Conservation (phyloP, 2,797 vertebrate species). For the Myiotriccus ornatus region DNA sequence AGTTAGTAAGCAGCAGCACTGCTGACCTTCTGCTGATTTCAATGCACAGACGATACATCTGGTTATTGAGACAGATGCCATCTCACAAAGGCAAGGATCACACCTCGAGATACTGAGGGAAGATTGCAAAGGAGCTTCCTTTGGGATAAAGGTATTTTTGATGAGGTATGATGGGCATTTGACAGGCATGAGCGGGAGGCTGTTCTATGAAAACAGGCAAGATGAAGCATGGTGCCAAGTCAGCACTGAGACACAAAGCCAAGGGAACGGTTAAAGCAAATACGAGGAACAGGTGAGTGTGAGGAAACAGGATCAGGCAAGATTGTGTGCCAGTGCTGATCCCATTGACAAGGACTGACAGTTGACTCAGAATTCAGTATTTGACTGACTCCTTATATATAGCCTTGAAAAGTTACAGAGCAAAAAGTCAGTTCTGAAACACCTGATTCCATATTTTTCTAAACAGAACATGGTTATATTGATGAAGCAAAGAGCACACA, state of each 20-base stretch:
- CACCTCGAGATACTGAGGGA: background rate
- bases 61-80: background rate
- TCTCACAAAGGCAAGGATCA: background rate
- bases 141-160: background rate
- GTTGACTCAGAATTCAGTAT: background rate
- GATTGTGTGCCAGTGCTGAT: background rate
- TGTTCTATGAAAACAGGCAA: background rate
- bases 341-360: background rate
- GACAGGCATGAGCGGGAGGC: background rate
- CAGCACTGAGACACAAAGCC: slow-evolving; percentile 8
- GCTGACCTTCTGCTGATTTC: background rate
- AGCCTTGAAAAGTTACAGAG: background rate
- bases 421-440: background rate
- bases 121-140: background rate
- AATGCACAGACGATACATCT: background rate
- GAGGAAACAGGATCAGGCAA: slow-evolving; percentile 7
- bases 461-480: background rate
- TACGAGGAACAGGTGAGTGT: background rate
- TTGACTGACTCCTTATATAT: background rate
- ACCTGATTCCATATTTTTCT: background rate
- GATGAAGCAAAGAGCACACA: background rate
- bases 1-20: background rate
- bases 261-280: slow-evolving; percentile 25
- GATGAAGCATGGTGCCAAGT: background rate
- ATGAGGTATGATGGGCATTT: background rate